Conservation (phyloP, 1,140 invertebrate species). For the Nomia melanderi region DNA sequence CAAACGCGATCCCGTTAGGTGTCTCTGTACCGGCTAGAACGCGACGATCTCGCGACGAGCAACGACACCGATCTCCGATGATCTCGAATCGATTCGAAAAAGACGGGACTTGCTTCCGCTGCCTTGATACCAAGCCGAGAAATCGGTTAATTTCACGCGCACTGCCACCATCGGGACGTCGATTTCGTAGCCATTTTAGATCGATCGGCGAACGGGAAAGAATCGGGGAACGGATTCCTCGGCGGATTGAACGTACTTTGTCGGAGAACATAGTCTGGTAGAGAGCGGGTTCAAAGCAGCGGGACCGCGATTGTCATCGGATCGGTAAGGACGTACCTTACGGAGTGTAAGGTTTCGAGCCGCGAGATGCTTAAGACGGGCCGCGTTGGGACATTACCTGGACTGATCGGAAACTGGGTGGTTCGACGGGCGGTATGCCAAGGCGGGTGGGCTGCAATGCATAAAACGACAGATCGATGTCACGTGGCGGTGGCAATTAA, state of each 20-base stretch:
- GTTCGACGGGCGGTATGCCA: constrained; percentile 77
- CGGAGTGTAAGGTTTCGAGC: constrained; percentile 31
- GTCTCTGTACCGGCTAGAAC: neutral
- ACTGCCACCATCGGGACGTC: neutral
- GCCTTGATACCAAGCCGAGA: constrained; percentile 22
- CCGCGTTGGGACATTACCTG: constrained; percentile 76
- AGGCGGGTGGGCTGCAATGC: constrained; percentile 75
- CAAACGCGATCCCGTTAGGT: neutral
- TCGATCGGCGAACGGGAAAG: neutral
- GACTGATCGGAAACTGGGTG: constrained; percentile 77
- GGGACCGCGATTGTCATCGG: constrained; percentile 39
- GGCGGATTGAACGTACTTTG: constrained; percentile 29
- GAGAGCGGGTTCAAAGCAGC: constrained; percentile 42
- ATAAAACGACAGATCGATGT: constrained; percentile 76
- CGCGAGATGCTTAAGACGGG: constrained; percentile 49
- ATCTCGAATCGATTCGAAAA: constrained; percentile 6
- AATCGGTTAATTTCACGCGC: neutral
- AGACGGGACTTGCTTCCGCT: constrained; percentile 12
- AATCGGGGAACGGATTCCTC: too few relatives aligned
- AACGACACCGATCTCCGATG: neutral
- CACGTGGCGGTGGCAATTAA: constrained; percentile 71
- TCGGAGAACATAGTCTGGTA: constrained; percentile 34
- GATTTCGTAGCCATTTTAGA: too few relatives aligned
- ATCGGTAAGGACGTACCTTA: constrained; percentile 35
- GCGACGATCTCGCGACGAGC: constrained; percentile 16